A percentile compares a stretch with the other conserved stretches of the same genome.
Conservation (phyloP, 2,797 vertebrate genomes). For the Phataginus tricuspis region DNA sequence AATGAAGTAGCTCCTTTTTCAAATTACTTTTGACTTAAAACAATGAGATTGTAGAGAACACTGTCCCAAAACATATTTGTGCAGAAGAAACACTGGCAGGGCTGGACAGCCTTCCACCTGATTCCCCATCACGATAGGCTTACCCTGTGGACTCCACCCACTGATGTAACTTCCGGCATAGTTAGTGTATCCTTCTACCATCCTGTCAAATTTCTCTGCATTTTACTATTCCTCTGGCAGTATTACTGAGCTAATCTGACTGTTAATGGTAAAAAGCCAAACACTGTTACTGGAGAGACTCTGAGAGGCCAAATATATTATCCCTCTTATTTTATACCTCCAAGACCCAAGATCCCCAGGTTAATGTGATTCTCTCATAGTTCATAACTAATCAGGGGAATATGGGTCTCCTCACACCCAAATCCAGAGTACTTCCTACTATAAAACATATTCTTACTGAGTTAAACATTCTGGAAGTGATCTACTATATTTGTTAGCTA, state of each 20-base stretch:
- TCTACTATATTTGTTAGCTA: background rate
- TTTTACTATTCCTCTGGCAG: no score
- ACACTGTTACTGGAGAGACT: background rate
- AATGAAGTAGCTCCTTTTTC: background rate
- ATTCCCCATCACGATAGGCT: background rate
- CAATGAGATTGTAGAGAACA: background rate
- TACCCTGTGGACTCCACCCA: background rate
- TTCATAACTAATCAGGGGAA: background rate
- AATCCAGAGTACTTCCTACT: background rate
- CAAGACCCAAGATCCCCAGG: background rate
- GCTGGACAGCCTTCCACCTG: background rate
- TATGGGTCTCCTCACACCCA: background rate
- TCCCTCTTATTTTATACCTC: background rate
- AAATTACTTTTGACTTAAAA: background rate
- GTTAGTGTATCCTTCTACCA: background rate
- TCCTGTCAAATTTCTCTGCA: background rate
- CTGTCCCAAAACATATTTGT: background rate
- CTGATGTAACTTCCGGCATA: background rate
- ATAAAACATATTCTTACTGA: background rate
- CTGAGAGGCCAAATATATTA: background rate
- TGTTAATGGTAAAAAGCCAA: background rate
- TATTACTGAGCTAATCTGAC: background rate
- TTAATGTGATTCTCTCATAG: background rate
- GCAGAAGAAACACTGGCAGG: background rate
- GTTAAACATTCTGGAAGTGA: background rate